Conservation (phyloP, 1,140 invertebrate genomes). For the Tenebrio molitor region DNA sequence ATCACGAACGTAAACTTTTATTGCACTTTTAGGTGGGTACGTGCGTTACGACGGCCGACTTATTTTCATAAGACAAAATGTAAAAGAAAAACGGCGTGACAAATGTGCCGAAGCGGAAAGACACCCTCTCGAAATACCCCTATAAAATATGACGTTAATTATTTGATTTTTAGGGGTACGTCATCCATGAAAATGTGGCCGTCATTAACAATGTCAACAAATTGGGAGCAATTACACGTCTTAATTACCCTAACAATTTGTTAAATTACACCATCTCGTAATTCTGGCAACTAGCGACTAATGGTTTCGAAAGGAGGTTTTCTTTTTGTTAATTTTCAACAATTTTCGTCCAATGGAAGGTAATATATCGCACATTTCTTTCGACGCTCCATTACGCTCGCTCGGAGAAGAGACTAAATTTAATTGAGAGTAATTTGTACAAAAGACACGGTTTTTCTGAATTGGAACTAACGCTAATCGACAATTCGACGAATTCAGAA, state of each 20-base stretch:
- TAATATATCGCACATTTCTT: slow-evolving; percentile 46
- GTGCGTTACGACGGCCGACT: not conserved
- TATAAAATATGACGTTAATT: not conserved
- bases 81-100: not conserved
- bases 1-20: slow-evolving; percentile 5
- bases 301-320: slow-evolving; percentile 17
- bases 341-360: slow-evolving; percentile 32
- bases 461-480: not conserved
- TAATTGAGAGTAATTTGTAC: slow-evolving; percentile 43
- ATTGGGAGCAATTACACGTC: slow-evolving; percentile 8
- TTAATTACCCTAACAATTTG: slow-evolving; percentile 31
- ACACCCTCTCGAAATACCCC: no score
- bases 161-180: not conserved
- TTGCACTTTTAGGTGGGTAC: slow-evolving; percentile 4
- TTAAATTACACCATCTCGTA: slow-evolving; percentile 28
- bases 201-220: slow-evolving; percentile 30
- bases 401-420: slow-evolving; percentile 19
- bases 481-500: no score
- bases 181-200: not conserved
- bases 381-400: slow-evolving; percentile 27
- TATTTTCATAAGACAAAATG: not conserved
- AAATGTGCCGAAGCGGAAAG: no score
- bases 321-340: slow-evolving; percentile 17
- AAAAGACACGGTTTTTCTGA: slow-evolving; percentile 19
- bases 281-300: slow-evolving; percentile 24